A percentile compares a stretch with the other conserved stretches of the same genome.
Conservation (phyloP, 2,113 vertebrate genomes). For the Ophiodon elongatus region DNA sequence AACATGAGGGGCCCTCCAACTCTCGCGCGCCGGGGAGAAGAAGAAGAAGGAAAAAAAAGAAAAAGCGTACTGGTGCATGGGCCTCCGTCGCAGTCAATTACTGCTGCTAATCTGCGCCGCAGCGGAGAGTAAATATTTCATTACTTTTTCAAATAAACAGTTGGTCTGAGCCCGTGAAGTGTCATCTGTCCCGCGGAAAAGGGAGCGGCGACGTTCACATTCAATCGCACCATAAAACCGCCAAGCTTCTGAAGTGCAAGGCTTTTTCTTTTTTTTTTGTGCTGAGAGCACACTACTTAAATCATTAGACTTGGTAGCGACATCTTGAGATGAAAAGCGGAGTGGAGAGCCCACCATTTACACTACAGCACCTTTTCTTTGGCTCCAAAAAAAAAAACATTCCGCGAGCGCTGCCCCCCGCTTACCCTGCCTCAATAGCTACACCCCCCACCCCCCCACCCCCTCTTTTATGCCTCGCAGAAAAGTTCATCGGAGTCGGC, state of each 20-base stretch:
- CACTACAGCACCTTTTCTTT: slow-evolving; percentile 68
- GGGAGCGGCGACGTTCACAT: slow-evolving; percentile 65
- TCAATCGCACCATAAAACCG: slow-evolving; percentile 68
- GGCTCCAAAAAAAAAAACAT: slow-evolving; percentile 34
- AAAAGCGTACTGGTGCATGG: slow-evolving; percentile 81
- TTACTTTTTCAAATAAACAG: slow-evolving; percentile 99
- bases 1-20: slow-evolving; percentile 92
- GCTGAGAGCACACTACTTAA: slow-evolving; percentile 68
- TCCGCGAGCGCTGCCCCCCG: neutral
- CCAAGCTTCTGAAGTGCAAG: slow-evolving; percentile 63
- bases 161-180: slow-evolving; percentile 95
- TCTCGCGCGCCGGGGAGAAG: neutral
- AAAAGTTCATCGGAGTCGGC: slow-evolving; percentile 47
- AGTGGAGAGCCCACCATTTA: slow-evolving; percentile 68
- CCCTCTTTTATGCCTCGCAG: neutral
- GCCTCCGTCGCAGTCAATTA: slow-evolving; percentile 98
- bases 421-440: slow-evolving; percentile 12
- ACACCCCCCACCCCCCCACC: neutral
- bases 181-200: slow-evolving; percentile 87
- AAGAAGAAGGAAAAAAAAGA: neutral
- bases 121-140: slow-evolving; percentile 99
- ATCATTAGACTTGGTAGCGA: slow-evolving; percentile 72
- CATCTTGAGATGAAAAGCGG: slow-evolving; percentile 75
- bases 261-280: slow-evolving; percentile 61
- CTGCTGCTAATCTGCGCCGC: slow-evolving; percentile 98